A percentile compares a stretch with the other conserved stretches of the same genome.
Evolutionary conservation across 37 sponge, comb jelly and placozoan genomes (phyloP).

Genomic region (Theonella swinhoei): DNA sequence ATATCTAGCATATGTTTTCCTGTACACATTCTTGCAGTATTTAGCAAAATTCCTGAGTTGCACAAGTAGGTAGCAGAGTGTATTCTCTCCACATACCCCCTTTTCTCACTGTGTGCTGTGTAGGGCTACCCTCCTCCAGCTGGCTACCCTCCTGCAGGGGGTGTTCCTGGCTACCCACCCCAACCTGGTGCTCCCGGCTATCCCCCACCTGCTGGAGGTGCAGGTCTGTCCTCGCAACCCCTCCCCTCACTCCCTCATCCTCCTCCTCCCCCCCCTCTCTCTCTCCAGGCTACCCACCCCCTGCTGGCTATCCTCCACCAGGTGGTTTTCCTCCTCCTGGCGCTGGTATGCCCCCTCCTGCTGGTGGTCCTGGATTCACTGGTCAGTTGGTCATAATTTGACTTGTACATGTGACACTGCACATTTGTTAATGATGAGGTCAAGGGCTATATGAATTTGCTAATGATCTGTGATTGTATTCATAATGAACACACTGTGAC

Average conservation of each 20-base stretch:
- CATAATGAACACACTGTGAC: no score
- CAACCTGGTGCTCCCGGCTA: constrained; percentile 38
- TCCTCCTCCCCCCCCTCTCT: neutral
- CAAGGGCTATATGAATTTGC: no score
- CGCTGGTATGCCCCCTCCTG: neutral
- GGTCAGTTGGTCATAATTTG: constrained; percentile 11
- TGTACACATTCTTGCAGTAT: no score
- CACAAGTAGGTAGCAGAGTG: no score
- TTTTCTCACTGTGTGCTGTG: no score
- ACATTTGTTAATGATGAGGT: no score
- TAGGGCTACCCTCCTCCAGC: no score
- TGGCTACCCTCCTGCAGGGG: constrained; percentile 20
- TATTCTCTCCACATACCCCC: no score
- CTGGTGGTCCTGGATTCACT: constrained; percentile 33
- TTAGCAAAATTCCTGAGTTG: no score
- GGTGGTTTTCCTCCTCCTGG: neutral
- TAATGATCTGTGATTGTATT: no score
- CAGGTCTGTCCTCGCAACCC: constrained; percentile 3
- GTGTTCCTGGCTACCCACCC: constrained; percentile 40
- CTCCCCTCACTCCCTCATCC: neutral
- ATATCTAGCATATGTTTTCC: no score
- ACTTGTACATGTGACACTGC: no score
- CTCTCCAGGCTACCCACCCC: constrained; percentile 11
- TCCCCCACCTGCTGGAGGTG: constrained; percentile 43
- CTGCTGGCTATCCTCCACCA: neutral